Evolutionary conservation across 1,140 invertebrate genomes (phyloP), one percentile per base, ranked within the genome.

Genomic region (Sitobion miscanthi): DNA sequence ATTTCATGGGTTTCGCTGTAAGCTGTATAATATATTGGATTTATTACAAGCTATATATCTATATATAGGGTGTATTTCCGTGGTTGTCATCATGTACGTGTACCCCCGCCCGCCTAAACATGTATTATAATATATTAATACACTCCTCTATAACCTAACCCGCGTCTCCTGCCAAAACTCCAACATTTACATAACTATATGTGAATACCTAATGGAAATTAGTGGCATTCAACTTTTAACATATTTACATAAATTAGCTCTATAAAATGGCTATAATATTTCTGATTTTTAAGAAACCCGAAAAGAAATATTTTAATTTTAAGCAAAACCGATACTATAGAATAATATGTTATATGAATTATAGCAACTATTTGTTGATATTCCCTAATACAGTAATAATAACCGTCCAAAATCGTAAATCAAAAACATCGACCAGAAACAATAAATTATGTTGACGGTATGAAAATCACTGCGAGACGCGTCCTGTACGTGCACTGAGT

Each of bases 81-180:
- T n/a, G 14, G 0, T 77, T 77, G n/a, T 77, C 30, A n/a, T n/a
- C 62, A 14, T 35, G 30, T 77, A 69, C n/a, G n/a, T 20, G 62
- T n/a, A 77, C n/a, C 62, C 62, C 62, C 62, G 62, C 62, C 14
- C 17, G n/a, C 62, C 62, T n/a, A 77, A n/a, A 77, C 62, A 77
- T 77, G 30, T 77, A 77, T 77, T 77, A n/a, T 77, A 77, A 77
- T 77, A 77, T 35, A 77, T 77, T 77, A n/a, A 77, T 77, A 77
- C n/a, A 77, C 62, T 77, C 9, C 14, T 77, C n/a, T 77, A 14
- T 77, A n/a, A 77, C 62, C 30, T n/a, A n/a, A 77, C 62, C 62
- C 14, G 62, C 14, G 62, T n/a, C 62, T n/a, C 5, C 30, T 77
- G 62, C 30, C 62, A 77, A 77, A 77, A 77, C n/a, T 17, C 30